phyloP scores from a whole-genome alignment of 2,888 invertebrate genomes.

The Epirrhoe tristata region DNA sequence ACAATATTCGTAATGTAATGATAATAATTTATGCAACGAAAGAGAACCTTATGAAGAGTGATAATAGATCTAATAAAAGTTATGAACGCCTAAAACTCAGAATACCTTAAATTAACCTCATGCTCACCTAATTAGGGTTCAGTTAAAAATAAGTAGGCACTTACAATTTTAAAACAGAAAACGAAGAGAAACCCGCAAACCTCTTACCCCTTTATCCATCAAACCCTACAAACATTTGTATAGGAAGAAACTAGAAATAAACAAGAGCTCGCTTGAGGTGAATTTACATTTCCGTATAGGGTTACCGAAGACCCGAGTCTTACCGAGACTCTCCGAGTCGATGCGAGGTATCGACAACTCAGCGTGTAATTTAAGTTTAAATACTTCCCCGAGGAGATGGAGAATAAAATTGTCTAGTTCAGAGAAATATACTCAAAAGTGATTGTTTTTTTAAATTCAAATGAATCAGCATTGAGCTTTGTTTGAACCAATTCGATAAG shows the following conservation, averaged over 20 bases:
- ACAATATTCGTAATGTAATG: too few relatives aligned
- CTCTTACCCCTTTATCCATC: slow-evolving; percentile 14
- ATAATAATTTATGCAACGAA: too few relatives aligned
- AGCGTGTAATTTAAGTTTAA: slow-evolving; percentile 27
- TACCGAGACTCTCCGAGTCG: slow-evolving; percentile 9
- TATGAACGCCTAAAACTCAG: not conserved
- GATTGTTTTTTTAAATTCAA: not conserved
- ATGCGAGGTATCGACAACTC: slow-evolving; percentile 29
- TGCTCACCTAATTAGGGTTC: not conserved
- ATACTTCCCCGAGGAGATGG: slow-evolving; percentile 6
- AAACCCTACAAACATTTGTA: slow-evolving; percentile 23
- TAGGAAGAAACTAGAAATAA: slow-evolving; percentile 32
- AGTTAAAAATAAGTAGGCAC: not conserved
- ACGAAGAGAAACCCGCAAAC: slow-evolving; percentile 2
- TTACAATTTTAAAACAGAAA: not conserved
- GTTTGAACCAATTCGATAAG: not conserved
- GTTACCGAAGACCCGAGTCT: slow-evolving; percentile 16
- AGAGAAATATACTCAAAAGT: not conserved
- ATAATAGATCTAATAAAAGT: not conserved
- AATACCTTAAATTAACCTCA: not conserved
- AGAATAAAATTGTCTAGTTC: slow-evolving; percentile 10
- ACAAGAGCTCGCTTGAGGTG: slow-evolving; percentile 17
- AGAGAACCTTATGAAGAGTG: not conserved
- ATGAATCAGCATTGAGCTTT: not conserved
- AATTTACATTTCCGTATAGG: slow-evolving; percentile 30